Evolutionary conservation across 2,113 vertebrate species (phyloP).

Genomic region (Cervus canadensis): DNA sequence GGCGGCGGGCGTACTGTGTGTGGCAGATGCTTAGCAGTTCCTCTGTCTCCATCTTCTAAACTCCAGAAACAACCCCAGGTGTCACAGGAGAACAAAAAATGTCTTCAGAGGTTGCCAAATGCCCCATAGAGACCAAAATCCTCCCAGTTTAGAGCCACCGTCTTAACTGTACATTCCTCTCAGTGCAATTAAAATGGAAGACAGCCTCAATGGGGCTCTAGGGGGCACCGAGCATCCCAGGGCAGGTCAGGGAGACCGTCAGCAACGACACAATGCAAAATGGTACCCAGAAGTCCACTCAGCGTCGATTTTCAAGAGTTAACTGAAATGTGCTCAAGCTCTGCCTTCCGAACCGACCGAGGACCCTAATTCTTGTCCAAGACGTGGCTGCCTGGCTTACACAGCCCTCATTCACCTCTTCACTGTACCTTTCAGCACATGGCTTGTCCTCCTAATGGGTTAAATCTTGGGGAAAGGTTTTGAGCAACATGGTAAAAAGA

Average conservation of each 20-base stretch:
- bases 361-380: background rate
- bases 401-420: background rate
- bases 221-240: accelerated
- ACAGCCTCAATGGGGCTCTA: accelerated
- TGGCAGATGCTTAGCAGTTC: accelerated
- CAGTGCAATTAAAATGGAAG: background rate
- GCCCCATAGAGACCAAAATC: background rate
- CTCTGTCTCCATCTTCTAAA: background rate
- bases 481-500: background rate
- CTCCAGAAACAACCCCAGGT: background rate
- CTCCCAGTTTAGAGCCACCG: accelerated
- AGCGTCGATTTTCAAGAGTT: too few species aligned
- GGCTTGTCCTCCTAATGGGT: background rate
- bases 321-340: background rate
- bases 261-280: background rate
- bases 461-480: background rate
- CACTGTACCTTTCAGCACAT: accelerated
- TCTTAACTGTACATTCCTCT: background rate
- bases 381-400: accelerated
- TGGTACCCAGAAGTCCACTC: accelerated
- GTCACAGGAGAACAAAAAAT: background rate
- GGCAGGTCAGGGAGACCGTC: accelerated
- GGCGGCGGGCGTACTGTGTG: accelerated
- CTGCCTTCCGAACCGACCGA: background rate
- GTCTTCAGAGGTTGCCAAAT: background rate